phyloP scores from a whole-genome alignment of 2,797 vertebrate species.

The Odontamblyopus rebecca region DNA sequence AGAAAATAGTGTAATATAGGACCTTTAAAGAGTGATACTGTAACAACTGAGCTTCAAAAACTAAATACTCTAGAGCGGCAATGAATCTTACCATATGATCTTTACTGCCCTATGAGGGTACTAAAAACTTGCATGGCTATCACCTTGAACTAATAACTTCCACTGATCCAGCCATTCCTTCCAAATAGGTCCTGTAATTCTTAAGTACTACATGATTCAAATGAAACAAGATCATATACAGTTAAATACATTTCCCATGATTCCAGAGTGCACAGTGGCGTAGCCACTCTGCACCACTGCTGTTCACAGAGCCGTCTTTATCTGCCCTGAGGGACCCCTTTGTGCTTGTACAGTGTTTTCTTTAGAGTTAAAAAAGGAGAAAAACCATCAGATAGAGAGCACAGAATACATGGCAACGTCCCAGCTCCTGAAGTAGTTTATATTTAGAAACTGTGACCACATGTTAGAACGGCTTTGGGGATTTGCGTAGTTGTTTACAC shows the following conservation, averaged over 20 bases:
- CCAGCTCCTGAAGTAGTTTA: constrained; percentile 47
- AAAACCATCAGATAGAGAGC: constrained; percentile 15
- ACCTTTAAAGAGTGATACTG: too few relatives aligned
- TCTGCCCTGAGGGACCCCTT: constrained; percentile 48
- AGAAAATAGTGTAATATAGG: too few relatives aligned
- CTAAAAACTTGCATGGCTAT: too few relatives aligned
- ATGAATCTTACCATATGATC: too few relatives aligned
- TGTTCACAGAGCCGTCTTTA: constrained; percentile 55
- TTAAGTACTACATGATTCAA: too few relatives aligned
- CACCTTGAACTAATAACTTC: too few relatives aligned
- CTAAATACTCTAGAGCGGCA: too few relatives aligned
- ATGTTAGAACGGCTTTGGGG: constrained; percentile 44
- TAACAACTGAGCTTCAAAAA: too few relatives aligned
- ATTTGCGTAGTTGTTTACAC: constrained; percentile 62
- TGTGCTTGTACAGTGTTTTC: constrained; percentile 53
- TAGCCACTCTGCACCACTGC: constrained; percentile 25
- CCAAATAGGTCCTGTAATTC: too few relatives aligned
- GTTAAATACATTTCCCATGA: not conserved
- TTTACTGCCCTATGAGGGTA: too few relatives aligned
- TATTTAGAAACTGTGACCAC: constrained; percentile 28
- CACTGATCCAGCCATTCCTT: too few relatives aligned
- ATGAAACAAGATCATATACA: not conserved
- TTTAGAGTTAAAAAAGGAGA: constrained; percentile 53
- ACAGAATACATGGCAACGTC: constrained; percentile 39
- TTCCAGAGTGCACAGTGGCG: constrained; percentile 14